Evolutionary conservation across 2,888 invertebrate genomes (phyloP).

Genomic region (Calephelis perditalis): DNA sequence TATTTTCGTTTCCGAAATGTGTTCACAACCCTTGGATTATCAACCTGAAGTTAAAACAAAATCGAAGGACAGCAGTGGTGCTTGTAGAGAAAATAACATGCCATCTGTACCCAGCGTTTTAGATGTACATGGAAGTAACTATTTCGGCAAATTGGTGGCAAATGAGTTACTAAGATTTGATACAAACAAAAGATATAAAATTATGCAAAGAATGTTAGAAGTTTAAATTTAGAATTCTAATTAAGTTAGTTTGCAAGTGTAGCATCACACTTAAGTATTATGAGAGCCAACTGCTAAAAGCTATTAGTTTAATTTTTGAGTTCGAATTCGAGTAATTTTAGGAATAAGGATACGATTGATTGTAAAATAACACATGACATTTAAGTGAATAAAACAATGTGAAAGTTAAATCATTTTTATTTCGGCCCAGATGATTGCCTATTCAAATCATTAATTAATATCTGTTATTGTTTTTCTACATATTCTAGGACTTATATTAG

Average conservation of each 20-base stretch:
- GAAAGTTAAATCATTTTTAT: conserved; percentile 1
- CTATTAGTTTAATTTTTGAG: background rate
- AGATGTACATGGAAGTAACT: conserved; percentile 9
- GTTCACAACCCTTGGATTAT: background rate
- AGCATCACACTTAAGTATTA: conserved; percentile 7
- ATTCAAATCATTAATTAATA: conserved; percentile 2
- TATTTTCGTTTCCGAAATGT: conserved; percentile 4
- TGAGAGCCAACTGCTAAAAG: conserved; percentile 3
- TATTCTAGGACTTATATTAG: conserved; percentile 2
- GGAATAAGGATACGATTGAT: conserved; percentile 5
- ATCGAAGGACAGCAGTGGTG: conserved; percentile 5
- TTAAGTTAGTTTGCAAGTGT: conserved; percentile 8
- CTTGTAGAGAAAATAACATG: conserved; percentile 7
- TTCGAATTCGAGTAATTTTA: conserved; percentile 1
- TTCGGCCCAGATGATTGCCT: background rate
- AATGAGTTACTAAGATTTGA: conserved; percentile 3
- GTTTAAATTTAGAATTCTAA: background rate
- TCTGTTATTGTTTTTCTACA: background rate
- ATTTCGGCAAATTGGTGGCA: conserved; percentile 5
- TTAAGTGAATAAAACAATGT: conserved; percentile 4
- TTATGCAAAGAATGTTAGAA: conserved; percentile 1
- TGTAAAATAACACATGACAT: conserved; percentile 3
- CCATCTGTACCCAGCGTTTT: conserved; percentile 3
- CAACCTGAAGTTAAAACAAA: conserved; percentile 3
- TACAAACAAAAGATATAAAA: conserved; percentile 3